phyloP scores from a whole-genome alignment of 2,888 invertebrate species.

The Caenorhabditis zanzibari region DNA sequence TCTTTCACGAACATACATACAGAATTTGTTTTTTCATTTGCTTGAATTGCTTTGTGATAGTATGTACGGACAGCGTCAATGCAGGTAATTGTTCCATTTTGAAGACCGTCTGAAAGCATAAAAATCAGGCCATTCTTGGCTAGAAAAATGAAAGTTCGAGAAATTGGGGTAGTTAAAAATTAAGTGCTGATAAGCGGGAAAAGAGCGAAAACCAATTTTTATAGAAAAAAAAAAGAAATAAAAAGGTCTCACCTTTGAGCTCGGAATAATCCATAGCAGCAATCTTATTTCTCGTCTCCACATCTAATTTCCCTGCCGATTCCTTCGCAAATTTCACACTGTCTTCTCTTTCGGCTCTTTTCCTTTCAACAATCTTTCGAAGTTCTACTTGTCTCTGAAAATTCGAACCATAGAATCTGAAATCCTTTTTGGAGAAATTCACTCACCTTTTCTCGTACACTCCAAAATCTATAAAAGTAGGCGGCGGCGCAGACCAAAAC shows the following conservation, averaged over 20 bases:
- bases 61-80: conserved; percentile 75
- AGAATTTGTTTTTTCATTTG: conserved; percentile 78
- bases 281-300: conserved; percentile 65
- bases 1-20: conserved; percentile 77
- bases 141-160: conserved; percentile 11
- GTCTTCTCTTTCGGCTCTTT: conserved; percentile 68
- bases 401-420: background rate
- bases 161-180: background rate
- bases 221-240: conserved; percentile 6
- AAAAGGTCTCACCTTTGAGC: conserved; percentile 70
- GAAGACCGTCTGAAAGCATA: conserved; percentile 69
- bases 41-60: conserved; percentile 70
- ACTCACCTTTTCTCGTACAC: conserved; percentile 51
- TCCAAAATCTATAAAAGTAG: conserved; percentile 55
- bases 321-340: conserved; percentile 67
- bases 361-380: conserved; percentile 62
- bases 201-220: conserved; percentile 17
- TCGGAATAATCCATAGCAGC: conserved; percentile 60
- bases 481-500: conserved; percentile 16
- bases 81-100: conserved; percentile 68
- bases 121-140: conserved; percentile 45
- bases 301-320: conserved; percentile 58
- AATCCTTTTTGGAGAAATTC: background rate
- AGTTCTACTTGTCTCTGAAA: conserved; percentile 68
- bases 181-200: conserved; percentile 5